These are phyloP conservation scores for Salarias fasciatus DNA, from an alignment of 2,797 vertebrate species.

Conservation along the genomic window DNA sequence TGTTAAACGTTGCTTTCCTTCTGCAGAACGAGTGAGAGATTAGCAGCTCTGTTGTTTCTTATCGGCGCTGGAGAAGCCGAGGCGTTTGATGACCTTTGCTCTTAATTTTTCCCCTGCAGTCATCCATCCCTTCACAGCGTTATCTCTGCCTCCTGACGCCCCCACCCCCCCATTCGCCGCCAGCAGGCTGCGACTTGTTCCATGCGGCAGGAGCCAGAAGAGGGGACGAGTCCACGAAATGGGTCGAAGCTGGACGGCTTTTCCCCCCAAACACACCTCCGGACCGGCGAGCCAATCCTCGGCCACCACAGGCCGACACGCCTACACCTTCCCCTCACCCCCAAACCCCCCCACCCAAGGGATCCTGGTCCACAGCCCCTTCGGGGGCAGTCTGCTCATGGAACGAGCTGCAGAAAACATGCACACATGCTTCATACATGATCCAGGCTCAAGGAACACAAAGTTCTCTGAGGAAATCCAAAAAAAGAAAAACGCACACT, in stretches of 20 bases:
- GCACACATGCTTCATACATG: conserved; percentile 41
- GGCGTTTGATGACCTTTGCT: conserved; percentile 31
- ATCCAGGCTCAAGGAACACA: conserved; percentile 1
- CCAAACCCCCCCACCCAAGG: conserved; percentile 17
- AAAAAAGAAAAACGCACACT: conserved; percentile 13
- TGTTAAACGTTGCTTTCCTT: background rate
- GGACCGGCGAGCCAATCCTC: conserved; percentile 65
- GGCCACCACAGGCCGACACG: conserved; percentile 8
- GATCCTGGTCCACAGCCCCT: conserved; percentile 40
- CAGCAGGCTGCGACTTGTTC: background rate
- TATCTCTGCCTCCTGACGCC: conserved; percentile 4
- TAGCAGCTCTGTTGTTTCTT: background rate
- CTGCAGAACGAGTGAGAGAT: background rate
- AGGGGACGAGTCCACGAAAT: too few relatives aligned
- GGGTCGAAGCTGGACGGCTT: conserved; percentile 16
- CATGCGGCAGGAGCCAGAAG: background rate
- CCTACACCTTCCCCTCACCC: conserved; percentile 21
- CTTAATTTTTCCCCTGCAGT: background rate
- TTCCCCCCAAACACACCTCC: conserved; percentile 48
- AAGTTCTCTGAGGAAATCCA: conserved; percentile 14
- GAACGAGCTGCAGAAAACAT: conserved; percentile 22
- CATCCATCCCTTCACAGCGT: conserved; percentile 20
- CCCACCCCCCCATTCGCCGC: conserved; percentile 31
- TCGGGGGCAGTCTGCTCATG: conserved; percentile 46
- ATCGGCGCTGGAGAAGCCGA: conserved; percentile 1